Conservation (phyloP, 2,888 invertebrate species). For the Ichneumoninae sp. region DNA sequence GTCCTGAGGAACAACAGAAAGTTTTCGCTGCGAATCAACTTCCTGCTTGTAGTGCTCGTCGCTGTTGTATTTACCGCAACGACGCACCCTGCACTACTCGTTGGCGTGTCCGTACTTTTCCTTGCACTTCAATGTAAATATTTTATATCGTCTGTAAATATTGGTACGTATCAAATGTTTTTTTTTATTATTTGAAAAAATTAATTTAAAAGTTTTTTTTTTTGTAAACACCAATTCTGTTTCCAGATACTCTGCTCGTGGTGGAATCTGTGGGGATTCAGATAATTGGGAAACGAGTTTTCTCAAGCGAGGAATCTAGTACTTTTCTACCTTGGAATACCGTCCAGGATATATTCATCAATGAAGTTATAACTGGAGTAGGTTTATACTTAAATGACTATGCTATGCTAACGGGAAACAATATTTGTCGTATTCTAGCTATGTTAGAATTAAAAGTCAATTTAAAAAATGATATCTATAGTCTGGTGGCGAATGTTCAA, state of each 20-base stretch:
- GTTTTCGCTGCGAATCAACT: slow-evolving; percentile 46
- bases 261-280: slow-evolving; percentile 81
- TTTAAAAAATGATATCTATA: background rate
- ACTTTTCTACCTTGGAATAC: slow-evolving; percentile 81
- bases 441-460: background rate
- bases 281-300: slow-evolving; percentile 74
- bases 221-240: slow-evolving; percentile 4
- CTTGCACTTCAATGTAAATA: slow-evolving; percentile 71
- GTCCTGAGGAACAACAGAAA: slow-evolving; percentile 60
- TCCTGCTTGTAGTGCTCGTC: slow-evolving; percentile 18
- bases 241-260: slow-evolving; percentile 78
- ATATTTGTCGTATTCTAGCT: background rate
- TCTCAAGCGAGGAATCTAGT: slow-evolving; percentile 72
- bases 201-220: background rate
- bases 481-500: background rate
- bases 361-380: slow-evolving; percentile 82
- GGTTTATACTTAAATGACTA: slow-evolving; percentile 39
- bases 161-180: slow-evolving; percentile 71
- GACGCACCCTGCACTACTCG: slow-evolving; percentile 26
- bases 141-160: slow-evolving; percentile 71
- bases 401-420: background rate
- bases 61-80: slow-evolving; percentile 14
- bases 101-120: slow-evolving; percentile 58
- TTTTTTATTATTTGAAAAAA: background rate
- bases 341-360: slow-evolving; percentile 81